These are phyloP conservation scores for Pteropus rufus DNA, from an alignment of 2,797 vertebrate genomes.

Conservation along the genomic window DNA sequence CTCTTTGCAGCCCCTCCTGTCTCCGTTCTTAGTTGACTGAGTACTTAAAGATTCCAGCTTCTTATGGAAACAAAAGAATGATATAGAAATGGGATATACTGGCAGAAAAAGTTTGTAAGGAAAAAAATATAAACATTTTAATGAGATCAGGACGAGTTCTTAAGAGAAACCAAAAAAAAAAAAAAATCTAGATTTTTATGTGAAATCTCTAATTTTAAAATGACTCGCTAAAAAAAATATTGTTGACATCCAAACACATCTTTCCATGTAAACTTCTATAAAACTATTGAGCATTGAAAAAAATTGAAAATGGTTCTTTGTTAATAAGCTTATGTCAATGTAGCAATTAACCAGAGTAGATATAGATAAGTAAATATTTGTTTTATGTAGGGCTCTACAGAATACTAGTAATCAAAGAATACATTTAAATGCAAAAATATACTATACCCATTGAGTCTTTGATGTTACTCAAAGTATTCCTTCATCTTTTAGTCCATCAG, in stretches of 20 bases:
- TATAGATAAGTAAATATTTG: not conserved
- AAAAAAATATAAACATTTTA: not conserved
- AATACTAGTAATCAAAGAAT: not conserved
- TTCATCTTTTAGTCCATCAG: not conserved
- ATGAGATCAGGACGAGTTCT: not conserved
- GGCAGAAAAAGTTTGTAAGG: not conserved
- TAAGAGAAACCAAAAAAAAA: not conserved
- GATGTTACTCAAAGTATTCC: not conserved
- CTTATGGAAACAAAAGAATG: not conserved
- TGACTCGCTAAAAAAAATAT: not conserved
- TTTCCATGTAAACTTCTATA: not conserved
- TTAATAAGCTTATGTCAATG: not conserved
- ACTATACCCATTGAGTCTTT: not conserved
- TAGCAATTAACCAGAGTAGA: not conserved
- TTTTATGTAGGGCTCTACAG: not conserved
- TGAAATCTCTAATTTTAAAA: constrained; percentile 14
- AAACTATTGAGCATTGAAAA: not conserved
- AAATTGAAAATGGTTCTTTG: not conserved
- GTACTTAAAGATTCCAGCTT: not conserved
- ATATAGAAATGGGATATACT: not conserved
- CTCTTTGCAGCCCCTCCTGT: not conserved
- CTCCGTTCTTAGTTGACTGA: not conserved
- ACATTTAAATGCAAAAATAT: constrained; percentile 2
- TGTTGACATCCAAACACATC: not conserved
- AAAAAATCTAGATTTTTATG: not conserved